Evolutionary conservation across 2,797 vertebrate species (phyloP).

Genomic region (Sarcophilus harrisii): DNA sequence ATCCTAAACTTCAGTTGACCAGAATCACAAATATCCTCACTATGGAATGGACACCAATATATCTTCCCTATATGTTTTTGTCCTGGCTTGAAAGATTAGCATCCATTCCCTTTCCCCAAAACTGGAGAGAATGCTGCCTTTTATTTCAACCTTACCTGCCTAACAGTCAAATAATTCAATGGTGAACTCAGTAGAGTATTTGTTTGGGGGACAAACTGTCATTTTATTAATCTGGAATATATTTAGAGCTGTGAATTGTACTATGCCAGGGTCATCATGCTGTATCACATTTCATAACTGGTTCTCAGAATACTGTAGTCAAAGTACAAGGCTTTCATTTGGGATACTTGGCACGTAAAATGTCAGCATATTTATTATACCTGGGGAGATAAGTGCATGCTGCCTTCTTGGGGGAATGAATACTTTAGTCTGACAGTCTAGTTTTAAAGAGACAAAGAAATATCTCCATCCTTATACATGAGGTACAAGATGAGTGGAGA

Average conservation of each 20-base stretch:
- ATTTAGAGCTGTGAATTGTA: slow-evolving; percentile 52
- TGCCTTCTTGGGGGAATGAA: slow-evolving; percentile 36
- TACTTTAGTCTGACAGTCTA: slow-evolving; percentile 66
- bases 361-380: slow-evolving; percentile 69
- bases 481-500: slow-evolving; percentile 69
- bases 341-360: slow-evolving; percentile 29
- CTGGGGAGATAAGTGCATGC: slow-evolving; percentile 49
- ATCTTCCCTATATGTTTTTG: slow-evolving; percentile 30
- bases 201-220: slow-evolving; percentile 38
- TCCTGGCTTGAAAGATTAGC: neutral
- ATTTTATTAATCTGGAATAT: slow-evolving; percentile 46
- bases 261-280: slow-evolving; percentile 11
- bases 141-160: neutral
- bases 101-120: neutral
- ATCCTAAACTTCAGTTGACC: slow-evolving; percentile 13
- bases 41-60: neutral
- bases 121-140: neutral
- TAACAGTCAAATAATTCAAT: neutral
- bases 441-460: slow-evolving; percentile 70
- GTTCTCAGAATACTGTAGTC: slow-evolving; percentile 41
- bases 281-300: neutral
- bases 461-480: slow-evolving; percentile 54
- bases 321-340: slow-evolving; percentile 44
- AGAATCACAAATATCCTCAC: neutral
- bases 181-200: slow-evolving; percentile 16